These are phyloP conservation scores for Florisuga fusca DNA, from an alignment of 2,797 vertebrate species.

Conservation along the genomic window DNA sequence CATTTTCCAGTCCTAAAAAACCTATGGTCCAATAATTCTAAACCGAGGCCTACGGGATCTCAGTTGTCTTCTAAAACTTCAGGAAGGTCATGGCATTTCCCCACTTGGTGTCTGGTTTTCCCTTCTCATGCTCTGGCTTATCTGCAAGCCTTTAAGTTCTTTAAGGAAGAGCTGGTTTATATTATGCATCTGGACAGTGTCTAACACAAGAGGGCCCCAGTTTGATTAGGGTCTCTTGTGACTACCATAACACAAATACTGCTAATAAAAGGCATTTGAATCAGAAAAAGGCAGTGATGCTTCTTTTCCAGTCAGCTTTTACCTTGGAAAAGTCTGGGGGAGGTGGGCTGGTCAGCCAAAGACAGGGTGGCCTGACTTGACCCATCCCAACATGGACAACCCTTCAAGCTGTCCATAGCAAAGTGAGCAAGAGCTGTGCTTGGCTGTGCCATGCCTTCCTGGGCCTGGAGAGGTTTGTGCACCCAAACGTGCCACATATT, in stretches of 20 bases:
- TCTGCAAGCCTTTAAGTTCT: slow-evolving; percentile 39
- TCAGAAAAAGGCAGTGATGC: neutral
- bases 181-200: slow-evolving; percentile 51
- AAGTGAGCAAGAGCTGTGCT: neutral
- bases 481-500: neutral
- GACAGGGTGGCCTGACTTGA: neutral
- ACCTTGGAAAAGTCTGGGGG: neutral
- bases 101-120: neutral
- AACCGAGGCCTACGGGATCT: neutral
- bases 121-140: slow-evolving; percentile 19
- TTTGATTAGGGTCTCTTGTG: slow-evolving; percentile 59
- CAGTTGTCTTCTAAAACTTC: neutral
- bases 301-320: neutral
- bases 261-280: slow-evolving; percentile 29
- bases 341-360: neutral
- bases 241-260: neutral
- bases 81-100: slow-evolving; percentile 8
- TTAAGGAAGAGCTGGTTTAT: slow-evolving; percentile 41
- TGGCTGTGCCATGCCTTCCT: neutral
- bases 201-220: slow-evolving; percentile 33
- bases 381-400: neutral
- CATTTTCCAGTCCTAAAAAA: neutral
- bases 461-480: neutral
- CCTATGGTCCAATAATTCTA: neutral
- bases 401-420: neutral